phyloP scores from a whole-genome alignment of 2,797 vertebrate genomes.

The Toxotes lorentzi region DNA sequence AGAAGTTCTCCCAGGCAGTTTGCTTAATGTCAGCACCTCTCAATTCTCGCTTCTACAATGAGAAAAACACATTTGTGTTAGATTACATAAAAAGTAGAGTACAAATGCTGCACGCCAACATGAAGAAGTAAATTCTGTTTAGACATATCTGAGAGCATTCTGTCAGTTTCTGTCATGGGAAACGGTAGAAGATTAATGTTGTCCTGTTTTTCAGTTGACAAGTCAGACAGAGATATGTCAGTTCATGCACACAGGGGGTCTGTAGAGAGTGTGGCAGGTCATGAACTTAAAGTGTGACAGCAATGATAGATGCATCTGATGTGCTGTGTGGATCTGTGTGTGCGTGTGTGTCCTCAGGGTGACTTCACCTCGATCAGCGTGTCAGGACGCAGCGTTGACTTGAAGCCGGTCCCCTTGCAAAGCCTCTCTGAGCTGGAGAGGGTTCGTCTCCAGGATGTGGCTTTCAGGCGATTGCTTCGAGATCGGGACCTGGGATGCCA shows the following conservation, averaged over 20 bases:
- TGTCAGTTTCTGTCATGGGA: constrained; percentile 19
- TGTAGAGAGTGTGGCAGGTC: neutral
- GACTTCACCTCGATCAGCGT: constrained; percentile 97
- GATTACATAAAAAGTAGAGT: neutral
- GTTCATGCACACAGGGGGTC: constrained; percentile 2
- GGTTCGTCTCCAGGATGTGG: constrained; percentile 94
- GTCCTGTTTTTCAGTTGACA: constrained; percentile 33
- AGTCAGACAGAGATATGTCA: constrained; percentile 36
- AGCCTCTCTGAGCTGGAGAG: constrained; percentile 97
- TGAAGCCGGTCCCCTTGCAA: constrained; percentile 94
- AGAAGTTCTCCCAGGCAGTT: constrained; percentile 4
- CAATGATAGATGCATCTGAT: constrained; percentile 30
- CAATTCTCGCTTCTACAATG: neutral
- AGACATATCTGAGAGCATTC: constrained; percentile 10
- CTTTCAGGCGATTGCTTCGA: constrained; percentile 92
- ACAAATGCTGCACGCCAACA: neutral
- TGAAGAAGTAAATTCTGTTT: neutral
- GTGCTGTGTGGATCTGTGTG: constrained; percentile 14
- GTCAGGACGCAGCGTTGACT: constrained; percentile 90
- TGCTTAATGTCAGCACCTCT: constrained; percentile 18
- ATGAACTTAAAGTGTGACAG: constrained; percentile 7
- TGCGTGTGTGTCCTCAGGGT: constrained; percentile 83
- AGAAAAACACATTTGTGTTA: constrained; percentile 1
- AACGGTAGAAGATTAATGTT: constrained; percentile 30
- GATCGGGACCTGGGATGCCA: constrained; percentile 94